These are phyloP conservation scores for Alcis repandata DNA, from an alignment of 2,888 invertebrate genomes.

Conservation along the genomic window DNA sequence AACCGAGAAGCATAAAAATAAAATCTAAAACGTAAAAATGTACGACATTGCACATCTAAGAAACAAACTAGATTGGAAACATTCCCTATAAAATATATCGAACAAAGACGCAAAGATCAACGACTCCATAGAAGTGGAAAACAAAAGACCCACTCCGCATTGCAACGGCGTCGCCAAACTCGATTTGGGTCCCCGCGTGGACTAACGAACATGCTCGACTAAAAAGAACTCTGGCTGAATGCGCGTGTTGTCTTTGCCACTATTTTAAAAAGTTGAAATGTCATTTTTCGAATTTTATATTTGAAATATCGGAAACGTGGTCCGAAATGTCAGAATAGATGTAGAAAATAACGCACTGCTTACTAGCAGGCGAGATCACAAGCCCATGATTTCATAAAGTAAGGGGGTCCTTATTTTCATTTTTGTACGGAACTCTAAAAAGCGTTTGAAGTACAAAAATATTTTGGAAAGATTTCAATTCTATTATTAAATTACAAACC, in stretches of 20 bases:
- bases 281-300: slow-evolving; percentile 12
- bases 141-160: slow-evolving; percentile 41
- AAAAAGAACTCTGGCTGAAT: slow-evolving; percentile 35
- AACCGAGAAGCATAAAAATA: too few species aligned
- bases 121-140: slow-evolving; percentile 40
- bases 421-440: too few species aligned
- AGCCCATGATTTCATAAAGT: too few species aligned
- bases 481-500: too few species aligned
- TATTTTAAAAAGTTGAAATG: not conserved
- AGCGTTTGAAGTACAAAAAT: too few species aligned
- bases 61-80: not conserved
- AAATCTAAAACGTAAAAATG: too few species aligned
- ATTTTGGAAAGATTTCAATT: too few species aligned
- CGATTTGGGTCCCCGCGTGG: slow-evolving; percentile 40
- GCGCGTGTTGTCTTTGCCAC: slow-evolving; percentile 24
- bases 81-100: not conserved
- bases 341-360: too few species aligned
- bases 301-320: not conserved
- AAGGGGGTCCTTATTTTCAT: too few species aligned
- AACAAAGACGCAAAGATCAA: slow-evolving; percentile 35
- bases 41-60: too few species aligned
- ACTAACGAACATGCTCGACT: slow-evolving; percentile 45
- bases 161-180: slow-evolving; percentile 45
- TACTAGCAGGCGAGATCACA: too few species aligned
- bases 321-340: too few species aligned